Conservation (phyloP, 1,140 invertebrate genomes). For the Hyposmocoma kahamanoa region DNA sequence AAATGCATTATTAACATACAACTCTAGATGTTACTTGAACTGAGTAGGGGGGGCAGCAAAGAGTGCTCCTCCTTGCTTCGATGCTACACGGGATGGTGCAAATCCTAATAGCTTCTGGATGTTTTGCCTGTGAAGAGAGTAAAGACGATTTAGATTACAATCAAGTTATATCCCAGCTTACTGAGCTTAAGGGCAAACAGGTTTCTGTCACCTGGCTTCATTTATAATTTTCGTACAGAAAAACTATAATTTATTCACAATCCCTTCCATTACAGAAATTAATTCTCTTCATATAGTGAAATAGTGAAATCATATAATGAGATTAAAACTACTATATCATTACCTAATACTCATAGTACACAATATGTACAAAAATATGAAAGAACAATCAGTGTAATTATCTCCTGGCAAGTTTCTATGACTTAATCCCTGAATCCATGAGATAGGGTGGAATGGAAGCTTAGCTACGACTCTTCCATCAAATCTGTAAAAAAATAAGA, state of each 20-base stretch:
- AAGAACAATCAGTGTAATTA: constrained; percentile 99
- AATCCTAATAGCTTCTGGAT: constrained; percentile 98
- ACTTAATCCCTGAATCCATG: constrained; percentile 96
- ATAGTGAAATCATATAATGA: too few species aligned
- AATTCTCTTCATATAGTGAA: too few species aligned
- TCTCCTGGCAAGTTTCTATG: constrained; percentile 97
- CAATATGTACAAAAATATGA: constrained; percentile 99
- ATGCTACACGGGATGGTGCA: constrained; percentile 95
- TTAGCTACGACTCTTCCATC: constrained; percentile 98
- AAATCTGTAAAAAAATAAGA: constrained; percentile 83
- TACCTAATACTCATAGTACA: constrained; percentile 99
- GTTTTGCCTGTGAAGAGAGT: constrained; percentile 82
- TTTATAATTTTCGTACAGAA: too few species aligned
- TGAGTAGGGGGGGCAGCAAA: constrained; percentile 84
- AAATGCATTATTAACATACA: background rate
- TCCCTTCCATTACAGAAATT: too few species aligned
- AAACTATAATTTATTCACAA: constrained; percentile 2
- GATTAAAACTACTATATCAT: too few species aligned
- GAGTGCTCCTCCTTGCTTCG: constrained; percentile 92
- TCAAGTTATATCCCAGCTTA: too few species aligned
- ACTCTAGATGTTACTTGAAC: constrained; percentile 78
- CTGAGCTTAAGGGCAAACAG: too few species aligned
- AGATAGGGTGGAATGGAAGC: constrained; percentile 96
- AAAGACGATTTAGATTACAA: constrained; percentile 4
- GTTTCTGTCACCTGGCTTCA: too few species aligned